Conservation (phyloP, 2,113 vertebrate genomes). For the Lanius collurio region DNA sequence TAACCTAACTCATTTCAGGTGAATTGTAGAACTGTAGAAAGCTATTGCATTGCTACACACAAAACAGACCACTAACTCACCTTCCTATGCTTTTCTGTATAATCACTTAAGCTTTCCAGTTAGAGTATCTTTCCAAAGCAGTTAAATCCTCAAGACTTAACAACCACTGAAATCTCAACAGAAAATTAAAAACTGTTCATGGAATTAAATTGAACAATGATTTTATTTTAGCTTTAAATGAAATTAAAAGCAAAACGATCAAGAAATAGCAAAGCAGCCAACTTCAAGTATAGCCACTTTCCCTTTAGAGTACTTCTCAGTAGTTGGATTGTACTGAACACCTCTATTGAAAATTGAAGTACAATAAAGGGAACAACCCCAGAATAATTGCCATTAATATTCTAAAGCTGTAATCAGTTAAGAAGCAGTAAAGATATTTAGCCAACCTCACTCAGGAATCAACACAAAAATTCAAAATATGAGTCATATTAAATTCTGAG, state of each 20-base stretch:
- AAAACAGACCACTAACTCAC: neutral
- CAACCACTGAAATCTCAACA: neutral
- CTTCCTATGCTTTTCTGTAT: neutral
- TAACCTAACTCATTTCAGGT: neutral
- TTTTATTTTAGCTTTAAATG: conserved; percentile 10
- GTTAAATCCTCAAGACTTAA: neutral
- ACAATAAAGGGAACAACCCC: conserved; percentile 11
- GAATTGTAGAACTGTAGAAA: neutral
- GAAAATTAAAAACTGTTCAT: conserved; percentile 3
- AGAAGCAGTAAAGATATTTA: neutral
- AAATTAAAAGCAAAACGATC: neutral
- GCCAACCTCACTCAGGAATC: neutral
- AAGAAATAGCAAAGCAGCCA: neutral
- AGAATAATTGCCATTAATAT: neutral
- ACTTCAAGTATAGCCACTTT: neutral
- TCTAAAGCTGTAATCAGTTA: neutral
- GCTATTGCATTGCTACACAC: neutral
- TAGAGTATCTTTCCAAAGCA: neutral
- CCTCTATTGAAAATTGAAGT: conserved; percentile 14
- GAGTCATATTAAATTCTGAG: neutral
- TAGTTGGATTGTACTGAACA: neutral
- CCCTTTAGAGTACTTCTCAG: neutral
- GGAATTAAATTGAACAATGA: conserved; percentile 12
- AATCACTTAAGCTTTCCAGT: neutral
- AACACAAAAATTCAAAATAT: neutral